Evolutionary conservation across 2,113 vertebrate genomes (phyloP), one percentile per base, ranked within the genome.

Genomic region (Nematolebias whitei): DNA sequence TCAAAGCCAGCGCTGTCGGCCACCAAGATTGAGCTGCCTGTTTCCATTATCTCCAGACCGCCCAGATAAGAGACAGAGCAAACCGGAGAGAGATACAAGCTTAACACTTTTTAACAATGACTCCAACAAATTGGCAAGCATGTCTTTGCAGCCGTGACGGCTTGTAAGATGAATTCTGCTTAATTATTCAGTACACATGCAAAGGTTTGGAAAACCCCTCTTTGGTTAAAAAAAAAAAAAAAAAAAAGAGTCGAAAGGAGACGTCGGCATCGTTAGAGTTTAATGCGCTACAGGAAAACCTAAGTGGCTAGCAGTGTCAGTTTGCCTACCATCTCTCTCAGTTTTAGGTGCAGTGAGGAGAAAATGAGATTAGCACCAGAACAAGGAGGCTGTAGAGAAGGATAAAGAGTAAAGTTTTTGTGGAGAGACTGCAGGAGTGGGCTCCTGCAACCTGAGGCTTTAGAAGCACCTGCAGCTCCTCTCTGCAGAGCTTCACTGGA

Each of bases 41-140:
- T 78, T 84, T 87, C 80, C 70, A 78, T 87, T 78, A 78, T 76
- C 80, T 77, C 67, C 67, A 72, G 74, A 81, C 71, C 67, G 70
- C 32, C 47, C 29, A 63, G 63, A 77, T 63, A 73, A 76, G 52
- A 80, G 74, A 75, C 29, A 56, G 1, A 20, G 65, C 65, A 35
- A 65, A 44, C 19, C 49, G 50, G 58, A 71, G 67, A 58, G 51
- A 62, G 54, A 72, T 53, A 62, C 44, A 69, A 58, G 48, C 62
- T 63, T 23, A 68, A 57, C 16, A 32, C 20, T 60, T 79, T 68
- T 63, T 60, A 76, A 71, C 59, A 80, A 49, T 71, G 38, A 47
- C 50, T 63, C 32, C 44, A 47, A 70, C 20, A 74, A 74, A 79
- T 68, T 54, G 51, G 49, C 66, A 35, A 9, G 23, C 63, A 64